Evolutionary conservation across 2,113 vertebrate species (phyloP).

Genomic region (Semnornis frantzii): DNA sequence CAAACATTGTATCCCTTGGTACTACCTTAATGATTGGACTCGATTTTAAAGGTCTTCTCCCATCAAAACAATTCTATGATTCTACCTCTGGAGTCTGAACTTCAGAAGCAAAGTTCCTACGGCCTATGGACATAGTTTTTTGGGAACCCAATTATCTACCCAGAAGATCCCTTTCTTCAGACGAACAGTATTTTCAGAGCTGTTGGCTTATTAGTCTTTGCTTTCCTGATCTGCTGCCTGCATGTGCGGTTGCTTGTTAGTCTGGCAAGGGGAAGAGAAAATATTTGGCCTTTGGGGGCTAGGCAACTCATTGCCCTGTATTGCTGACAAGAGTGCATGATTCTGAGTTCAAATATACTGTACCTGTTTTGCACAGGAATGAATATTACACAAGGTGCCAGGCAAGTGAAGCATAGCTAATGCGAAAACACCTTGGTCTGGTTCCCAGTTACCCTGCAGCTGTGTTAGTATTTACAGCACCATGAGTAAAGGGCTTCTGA

Average conservation of each 20-base stretch:
- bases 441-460: conserved; percentile 52
- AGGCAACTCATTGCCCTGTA: conserved; percentile 35
- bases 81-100: neutral
- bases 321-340: conserved; percentile 8
- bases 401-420: conserved; percentile 55
- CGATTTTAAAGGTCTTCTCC: too few relatives aligned
- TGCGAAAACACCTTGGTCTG: conserved; percentile 54
- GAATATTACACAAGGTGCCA: conserved; percentile 50
- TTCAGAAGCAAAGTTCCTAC: neutral
- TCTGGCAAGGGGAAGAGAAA: conserved; percentile 47
- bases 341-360: conserved; percentile 21
- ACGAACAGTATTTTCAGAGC: neutral
- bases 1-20: neutral
- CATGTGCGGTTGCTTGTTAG: conserved; percentile 1
- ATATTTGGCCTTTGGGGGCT: conserved; percentile 24
- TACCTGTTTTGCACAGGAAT: conserved; percentile 56
- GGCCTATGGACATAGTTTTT: neutral
- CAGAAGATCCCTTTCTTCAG: neutral
- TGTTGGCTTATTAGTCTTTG: neutral
- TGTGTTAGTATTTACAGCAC: conserved; percentile 58
- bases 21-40: too few relatives aligned
- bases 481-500: neutral
- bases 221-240: conserved; percentile 25
- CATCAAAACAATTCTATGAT: too few relatives aligned
- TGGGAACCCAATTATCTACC: neutral